Percentiles rank a stretch among this genome's conserved stretches.
phyloP scores from a whole-genome alignment of 2,888 invertebrate genomes.

The Bellardia bayeri region DNA sequence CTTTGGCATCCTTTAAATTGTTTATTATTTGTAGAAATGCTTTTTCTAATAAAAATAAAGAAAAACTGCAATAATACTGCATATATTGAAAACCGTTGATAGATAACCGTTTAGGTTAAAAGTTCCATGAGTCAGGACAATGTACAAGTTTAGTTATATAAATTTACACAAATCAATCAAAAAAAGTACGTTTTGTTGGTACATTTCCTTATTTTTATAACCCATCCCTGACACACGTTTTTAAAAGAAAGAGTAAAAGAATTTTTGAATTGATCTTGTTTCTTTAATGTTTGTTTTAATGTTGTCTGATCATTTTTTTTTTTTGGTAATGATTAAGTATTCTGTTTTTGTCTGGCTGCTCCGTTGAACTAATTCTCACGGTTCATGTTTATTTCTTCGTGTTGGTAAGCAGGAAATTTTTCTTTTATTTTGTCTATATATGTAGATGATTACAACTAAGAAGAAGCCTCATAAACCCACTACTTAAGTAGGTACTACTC shows the following conservation, averaged over 20 bases:
- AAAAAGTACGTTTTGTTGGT: neutral
- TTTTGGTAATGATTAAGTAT: conserved; percentile 21
- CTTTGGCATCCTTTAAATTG: no score
- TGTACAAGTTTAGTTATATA: no score
- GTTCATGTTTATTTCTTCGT: conserved; percentile 41
- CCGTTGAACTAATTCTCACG: conserved; percentile 70
- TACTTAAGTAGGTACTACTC: neutral
- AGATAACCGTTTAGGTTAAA: no score
- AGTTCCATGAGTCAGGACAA: no score
- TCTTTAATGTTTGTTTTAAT: conserved; percentile 54
- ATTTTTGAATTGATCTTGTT: conserved; percentile 44
- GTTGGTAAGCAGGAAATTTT: conserved; percentile 56
- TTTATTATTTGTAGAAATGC: no score
- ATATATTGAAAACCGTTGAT: no score
- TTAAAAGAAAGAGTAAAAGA: conserved; percentile 29
- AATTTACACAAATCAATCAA: no score
- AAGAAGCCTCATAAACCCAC: conserved; percentile 49
- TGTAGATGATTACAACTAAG: conserved; percentile 8
- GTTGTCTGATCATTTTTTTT: conserved; percentile 39
- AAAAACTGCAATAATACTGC: no score
- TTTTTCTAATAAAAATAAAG: no score
- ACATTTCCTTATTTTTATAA: neutral
- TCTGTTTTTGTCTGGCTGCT: conserved; percentile 46
- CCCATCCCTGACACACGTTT: conserved; percentile 29
- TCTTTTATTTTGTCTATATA: neutral